These are phyloP conservation scores for Theonella swinhoei DNA, from an alignment of 37 sponge, comb jelly and placozoan species.

Conservation along the genomic window DNA sequence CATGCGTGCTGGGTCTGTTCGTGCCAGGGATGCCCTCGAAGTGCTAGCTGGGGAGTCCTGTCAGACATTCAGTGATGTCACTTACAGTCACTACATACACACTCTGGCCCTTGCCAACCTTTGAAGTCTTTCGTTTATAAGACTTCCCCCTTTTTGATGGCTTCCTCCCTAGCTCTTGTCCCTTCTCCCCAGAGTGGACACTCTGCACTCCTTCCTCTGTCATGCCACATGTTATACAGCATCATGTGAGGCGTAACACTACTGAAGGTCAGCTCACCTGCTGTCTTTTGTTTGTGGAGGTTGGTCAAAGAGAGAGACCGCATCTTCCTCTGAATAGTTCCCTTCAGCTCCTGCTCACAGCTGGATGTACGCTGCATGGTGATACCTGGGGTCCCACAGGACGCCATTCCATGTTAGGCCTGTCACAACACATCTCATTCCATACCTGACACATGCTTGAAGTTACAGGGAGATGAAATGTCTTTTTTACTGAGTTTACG, in stretches of 20 bases:
- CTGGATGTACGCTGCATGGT: slow-evolving; percentile 34
- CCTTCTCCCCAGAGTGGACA: too few relatives aligned
- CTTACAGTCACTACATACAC: not conserved
- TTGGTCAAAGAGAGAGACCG: slow-evolving; percentile 22
- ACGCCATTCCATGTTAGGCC: too few relatives aligned
- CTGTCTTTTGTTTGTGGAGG: not conserved
- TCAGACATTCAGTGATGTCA: not conserved
- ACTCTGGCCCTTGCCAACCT: not conserved
- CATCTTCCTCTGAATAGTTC: slow-evolving; percentile 41
- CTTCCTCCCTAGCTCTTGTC: too few relatives aligned
- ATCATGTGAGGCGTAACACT: too few relatives aligned
- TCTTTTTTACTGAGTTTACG: slow-evolving; percentile 61
- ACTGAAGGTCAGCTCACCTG: too few relatives aligned
- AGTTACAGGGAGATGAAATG: slow-evolving; percentile 81
- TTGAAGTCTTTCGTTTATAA: too few relatives aligned
- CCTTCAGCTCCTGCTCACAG: slow-evolving; percentile 40
- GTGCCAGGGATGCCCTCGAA: not conserved
- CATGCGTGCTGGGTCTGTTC: not conserved
- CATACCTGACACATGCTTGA: slow-evolving; percentile 68
- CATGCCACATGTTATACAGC: too few relatives aligned
- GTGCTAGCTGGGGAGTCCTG: not conserved
- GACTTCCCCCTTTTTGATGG: too few relatives aligned
- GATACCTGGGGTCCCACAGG: slow-evolving; percentile 42
- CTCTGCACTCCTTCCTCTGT: too few relatives aligned
- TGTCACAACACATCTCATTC: not conserved